Base-by-base conservation (phyloP, 2,797 vertebrate species). In the Balearica regulorum region DNA sequence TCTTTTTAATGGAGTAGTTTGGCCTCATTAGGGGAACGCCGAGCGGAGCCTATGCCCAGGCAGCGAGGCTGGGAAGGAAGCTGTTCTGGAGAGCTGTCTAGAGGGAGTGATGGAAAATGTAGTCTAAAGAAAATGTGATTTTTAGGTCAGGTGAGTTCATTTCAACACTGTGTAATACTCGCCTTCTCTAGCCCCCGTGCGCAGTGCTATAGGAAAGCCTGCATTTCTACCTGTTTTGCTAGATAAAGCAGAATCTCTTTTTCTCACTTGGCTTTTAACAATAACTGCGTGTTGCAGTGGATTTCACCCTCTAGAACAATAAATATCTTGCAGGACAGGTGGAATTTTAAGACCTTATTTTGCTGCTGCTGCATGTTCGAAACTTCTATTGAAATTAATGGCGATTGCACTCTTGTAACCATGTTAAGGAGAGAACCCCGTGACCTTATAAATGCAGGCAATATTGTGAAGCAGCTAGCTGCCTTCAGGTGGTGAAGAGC, bases 351-450 rank as follows among this genome's bases (percentile, higher is more conserved):
- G 90, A 92, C 83, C 90, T 95, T 72, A 75, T 95, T 94, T 95
- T 95, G 96, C 94, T 95, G 96, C 88, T 94, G 81, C 89, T 82
- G 96, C 96, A 92, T 92, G 93, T 94, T 96, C 91, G 81, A 85
- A 87, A 35, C 60, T 81, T 92, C 71, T 81, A 69, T 93, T 93
- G 96, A 92, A 97, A 97, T 94, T 80, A 95, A 97, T 95, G 92
- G 90, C 48, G 2, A 87, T 28, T 85, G 93, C 81, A 41, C 75
- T 41, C 81, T 49, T 11, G 87, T 90, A 94, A 93, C 91, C 20
- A 1, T 82, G 86, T 90, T 93, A 92, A 92, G 89, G 90, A 94
- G 78, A 84, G 89, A 90, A 51, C 93, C 85, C 87, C 3, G 31
- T 51, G 92, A 97, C 95, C 91, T 94, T 94, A 82, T 97, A 96